Percentiles rank a stretch among this genome's conserved stretches.
These are phyloP conservation scores for Chelonia mydas DNA, from an alignment of 2,797 vertebrate species.

Conservation along the genomic window DNA sequence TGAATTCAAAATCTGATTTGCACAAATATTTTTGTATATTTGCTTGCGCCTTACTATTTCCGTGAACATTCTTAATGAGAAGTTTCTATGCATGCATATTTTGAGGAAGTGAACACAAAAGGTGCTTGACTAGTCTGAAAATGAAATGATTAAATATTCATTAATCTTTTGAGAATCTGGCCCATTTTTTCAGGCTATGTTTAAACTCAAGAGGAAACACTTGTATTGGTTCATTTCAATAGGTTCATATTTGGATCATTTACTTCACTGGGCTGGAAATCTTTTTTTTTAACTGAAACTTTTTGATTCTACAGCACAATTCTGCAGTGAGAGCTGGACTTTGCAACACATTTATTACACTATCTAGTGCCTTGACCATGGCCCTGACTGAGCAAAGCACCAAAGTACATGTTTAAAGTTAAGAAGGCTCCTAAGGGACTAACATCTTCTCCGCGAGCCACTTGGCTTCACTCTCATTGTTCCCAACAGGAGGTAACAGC, in stretches of 20 bases:
- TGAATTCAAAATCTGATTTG: background rate
- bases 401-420: background rate
- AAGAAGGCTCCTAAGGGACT: background rate
- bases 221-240: background rate
- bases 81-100: background rate
- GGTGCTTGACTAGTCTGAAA: background rate
- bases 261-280: background rate
- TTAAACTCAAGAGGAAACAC: background rate
- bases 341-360: background rate
- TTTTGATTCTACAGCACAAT: background rate
- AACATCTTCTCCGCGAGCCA: background rate
- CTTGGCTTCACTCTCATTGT: background rate
- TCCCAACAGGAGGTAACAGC: background rate
- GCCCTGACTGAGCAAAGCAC: background rate
- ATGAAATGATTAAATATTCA: background rate
- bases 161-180: background rate
- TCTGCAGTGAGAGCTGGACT: background rate
- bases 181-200: background rate
- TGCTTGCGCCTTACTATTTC: accelerated
- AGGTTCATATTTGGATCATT: background rate
- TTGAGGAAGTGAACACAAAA: background rate
- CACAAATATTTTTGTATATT: background rate
- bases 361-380: background rate
- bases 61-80: background rate
- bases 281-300: background rate